Evolutionary conservation across 1,140 invertebrate species (phyloP), one percentile per base, ranked within the genome.

Genomic region (Heliconius hewitsoni): DNA sequence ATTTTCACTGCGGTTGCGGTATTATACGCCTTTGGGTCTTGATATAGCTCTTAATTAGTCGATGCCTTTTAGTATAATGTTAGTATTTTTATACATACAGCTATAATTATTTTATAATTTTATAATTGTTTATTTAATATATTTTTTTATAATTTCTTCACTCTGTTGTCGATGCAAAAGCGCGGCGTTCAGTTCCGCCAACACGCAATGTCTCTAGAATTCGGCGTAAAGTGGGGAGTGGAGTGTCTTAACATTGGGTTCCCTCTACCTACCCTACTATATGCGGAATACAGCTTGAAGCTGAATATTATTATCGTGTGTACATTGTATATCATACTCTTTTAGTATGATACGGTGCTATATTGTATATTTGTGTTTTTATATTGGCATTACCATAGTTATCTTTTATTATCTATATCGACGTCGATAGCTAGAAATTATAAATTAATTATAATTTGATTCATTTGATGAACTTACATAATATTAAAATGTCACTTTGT

Each of bases 381-480:
- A 16, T 3, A 66, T 30, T 66, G 9, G 16, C 30, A 30, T 66
- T 13, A 30, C 60, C 13, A 66, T 66, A 30, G 3, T 5, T 0
- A 46, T 1, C 79, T 83, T 86, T 83, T 83, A 86, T 86, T 81
- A 77, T 72, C 75, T 70, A 77, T 76, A 81, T 81, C 77, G 74
- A 79, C 76, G 74, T 76, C 80, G 55, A 70, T 79, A 79, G 78
- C 75, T 74, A 37, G 34, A n/a, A n/a, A 8, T 8, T 37, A 37
- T 37, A 37, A 37, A 6, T 37, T 30, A 78, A 73, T 74, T 71
- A 75, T 77, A 76, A 76, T 50, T 57, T 66, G 37, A 73, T 73
- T 9, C 34, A 71, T 52, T 37, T 37, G 6, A 37, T 37, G 34
- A 37, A 37, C 23, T 71, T 19, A 23, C 52, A 77, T 77, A 71